These are phyloP conservation scores for Nannobrachium achirus DNA, from an alignment of 2,113 vertebrate genomes.

Conservation along the genomic window DNA sequence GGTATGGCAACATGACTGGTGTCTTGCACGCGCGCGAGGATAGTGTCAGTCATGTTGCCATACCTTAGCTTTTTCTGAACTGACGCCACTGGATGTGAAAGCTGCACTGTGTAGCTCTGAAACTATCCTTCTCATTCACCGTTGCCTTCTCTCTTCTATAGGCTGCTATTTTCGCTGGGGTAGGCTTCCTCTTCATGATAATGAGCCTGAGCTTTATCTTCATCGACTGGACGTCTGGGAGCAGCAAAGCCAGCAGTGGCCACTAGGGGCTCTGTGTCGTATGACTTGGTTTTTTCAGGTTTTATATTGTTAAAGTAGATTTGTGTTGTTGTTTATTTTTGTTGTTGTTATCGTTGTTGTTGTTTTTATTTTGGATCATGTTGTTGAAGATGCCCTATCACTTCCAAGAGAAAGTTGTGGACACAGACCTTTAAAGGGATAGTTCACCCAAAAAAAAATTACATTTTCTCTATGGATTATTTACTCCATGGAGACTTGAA, in stretches of 20 bases:
- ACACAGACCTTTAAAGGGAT: constrained; percentile 27
- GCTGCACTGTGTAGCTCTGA: too few relatives aligned
- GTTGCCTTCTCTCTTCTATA: constrained; percentile 61
- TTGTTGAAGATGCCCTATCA: constrained; percentile 62
- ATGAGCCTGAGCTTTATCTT: constrained; percentile 99
- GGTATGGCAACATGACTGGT: too few relatives aligned
- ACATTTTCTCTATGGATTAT: too few relatives aligned
- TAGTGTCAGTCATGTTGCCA: too few relatives aligned
- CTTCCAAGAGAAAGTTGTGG: constrained; percentile 35
- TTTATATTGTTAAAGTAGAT: constrained; percentile 55
- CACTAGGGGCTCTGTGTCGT: constrained; percentile 84
- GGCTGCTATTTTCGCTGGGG: constrained; percentile 91
- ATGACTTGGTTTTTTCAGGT: constrained; percentile 21
- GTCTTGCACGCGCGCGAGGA: too few relatives aligned
- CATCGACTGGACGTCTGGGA: constrained; percentile 91
- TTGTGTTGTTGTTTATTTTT: constrained; percentile 49
- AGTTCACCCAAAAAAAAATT: too few relatives aligned
- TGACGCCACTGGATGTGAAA: too few relatives aligned
- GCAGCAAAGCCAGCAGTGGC: constrained; percentile 81
- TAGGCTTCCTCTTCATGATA: constrained; percentile 94
- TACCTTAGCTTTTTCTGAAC: too few relatives aligned
- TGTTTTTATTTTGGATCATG: constrained; percentile 45
- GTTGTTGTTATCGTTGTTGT: too few relatives aligned
- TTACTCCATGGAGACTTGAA: too few relatives aligned
- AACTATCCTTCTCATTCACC: constrained; percentile 1